Conservation (phyloP, 2,888 invertebrate genomes). For the Scotopteryx bipunctaria region DNA sequence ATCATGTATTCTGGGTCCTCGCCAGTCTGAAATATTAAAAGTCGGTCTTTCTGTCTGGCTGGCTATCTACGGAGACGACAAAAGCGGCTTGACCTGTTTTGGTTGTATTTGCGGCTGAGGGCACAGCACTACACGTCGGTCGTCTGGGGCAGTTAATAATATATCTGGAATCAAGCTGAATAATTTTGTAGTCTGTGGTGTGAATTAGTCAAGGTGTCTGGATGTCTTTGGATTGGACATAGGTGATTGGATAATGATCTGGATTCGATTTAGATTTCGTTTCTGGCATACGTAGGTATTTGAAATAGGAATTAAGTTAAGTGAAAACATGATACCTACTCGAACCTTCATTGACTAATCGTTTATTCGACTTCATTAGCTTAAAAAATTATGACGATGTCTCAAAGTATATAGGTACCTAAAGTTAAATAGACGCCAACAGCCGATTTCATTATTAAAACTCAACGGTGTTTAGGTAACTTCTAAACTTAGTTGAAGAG, state of each 20-base stretch:
- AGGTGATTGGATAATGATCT: too few species aligned
- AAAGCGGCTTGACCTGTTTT: conserved; percentile 9
- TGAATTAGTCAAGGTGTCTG: not conserved
- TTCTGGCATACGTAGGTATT: not conserved
- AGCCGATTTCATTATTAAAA: too few species aligned
- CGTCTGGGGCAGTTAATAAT: conserved; percentile 15
- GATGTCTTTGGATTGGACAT: not conserved
- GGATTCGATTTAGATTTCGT: too few species aligned
- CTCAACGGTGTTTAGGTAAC: too few species aligned
- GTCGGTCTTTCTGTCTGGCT: conserved; percentile 2
- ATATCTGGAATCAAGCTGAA: conserved; percentile 5
- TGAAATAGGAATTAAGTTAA: too few species aligned
- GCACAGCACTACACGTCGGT: conserved; percentile 19
- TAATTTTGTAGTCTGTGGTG: not conserved
- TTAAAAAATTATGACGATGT: too few species aligned
- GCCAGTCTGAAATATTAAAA: conserved; percentile 2
- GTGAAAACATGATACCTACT: too few species aligned
- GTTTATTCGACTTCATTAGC: too few species aligned
- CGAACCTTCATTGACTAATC: too few species aligned
- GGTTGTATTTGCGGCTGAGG: conserved; percentile 8
- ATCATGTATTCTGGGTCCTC: conserved; percentile 19
- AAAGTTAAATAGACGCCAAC: too few species aligned
- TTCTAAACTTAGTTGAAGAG: too few species aligned
- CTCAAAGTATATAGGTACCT: too few species aligned
- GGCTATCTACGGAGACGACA: conserved; percentile 1